These are phyloP conservation scores for Philypnodon macrostomus DNA, from an alignment of 2,797 vertebrate genomes.

Conservation along the genomic window DNA sequence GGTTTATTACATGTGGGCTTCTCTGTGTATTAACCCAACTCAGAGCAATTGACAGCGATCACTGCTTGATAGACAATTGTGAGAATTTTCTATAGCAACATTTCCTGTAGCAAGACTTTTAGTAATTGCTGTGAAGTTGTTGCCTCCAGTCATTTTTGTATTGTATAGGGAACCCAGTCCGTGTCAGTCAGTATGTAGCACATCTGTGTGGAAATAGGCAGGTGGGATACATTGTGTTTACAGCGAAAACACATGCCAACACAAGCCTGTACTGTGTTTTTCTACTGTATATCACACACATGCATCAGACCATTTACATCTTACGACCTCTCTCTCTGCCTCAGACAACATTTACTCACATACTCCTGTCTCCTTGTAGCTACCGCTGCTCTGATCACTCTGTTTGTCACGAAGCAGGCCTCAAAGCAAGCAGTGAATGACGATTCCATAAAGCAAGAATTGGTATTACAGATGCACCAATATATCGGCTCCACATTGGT, in stretches of 20 bases:
- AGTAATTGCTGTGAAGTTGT: background rate
- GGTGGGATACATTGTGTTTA: constrained; percentile 8
- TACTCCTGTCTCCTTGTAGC: constrained; percentile 8
- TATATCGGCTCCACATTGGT: too few relatives aligned
- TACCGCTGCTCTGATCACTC: background rate
- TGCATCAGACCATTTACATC: constrained; percentile 22
- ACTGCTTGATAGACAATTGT: constrained; percentile 6
- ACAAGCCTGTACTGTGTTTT: constrained; percentile 32
- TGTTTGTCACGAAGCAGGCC: constrained; percentile 14
- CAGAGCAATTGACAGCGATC: too few relatives aligned
- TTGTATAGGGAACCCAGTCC: constrained; percentile 9
- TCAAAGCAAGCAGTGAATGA: constrained; percentile 5
- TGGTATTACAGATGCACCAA: too few relatives aligned
- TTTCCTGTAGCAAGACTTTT: constrained; percentile 4
- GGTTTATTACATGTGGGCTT: constrained; percentile 52
- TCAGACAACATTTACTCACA: constrained; percentile 36
- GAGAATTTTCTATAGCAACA: constrained; percentile 7
- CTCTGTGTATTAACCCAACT: constrained; percentile 42
- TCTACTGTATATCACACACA: constrained; percentile 15
- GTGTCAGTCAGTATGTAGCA: constrained; percentile 3
- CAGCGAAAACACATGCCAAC: constrained; percentile 29
- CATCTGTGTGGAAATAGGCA: constrained; percentile 12
- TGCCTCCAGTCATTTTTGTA: constrained; percentile 1
- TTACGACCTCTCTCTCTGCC: constrained; percentile 19
- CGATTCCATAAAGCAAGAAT: too few relatives aligned